These are phyloP conservation scores for Sesamia inferens DNA, from an alignment of 2,888 invertebrate species.

Conservation along the genomic window DNA sequence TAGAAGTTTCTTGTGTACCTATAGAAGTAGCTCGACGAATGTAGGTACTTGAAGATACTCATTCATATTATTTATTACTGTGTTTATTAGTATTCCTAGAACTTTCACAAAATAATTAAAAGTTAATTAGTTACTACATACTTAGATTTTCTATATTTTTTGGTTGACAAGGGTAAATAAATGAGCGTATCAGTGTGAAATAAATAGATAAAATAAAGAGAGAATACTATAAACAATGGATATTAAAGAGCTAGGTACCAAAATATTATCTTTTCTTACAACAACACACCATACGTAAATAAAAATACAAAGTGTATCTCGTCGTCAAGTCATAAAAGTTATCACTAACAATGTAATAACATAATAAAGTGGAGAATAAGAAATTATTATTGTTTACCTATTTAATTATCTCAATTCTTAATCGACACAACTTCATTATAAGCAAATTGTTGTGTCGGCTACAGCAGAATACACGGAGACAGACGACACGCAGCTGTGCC, in stretches of 20 bases:
- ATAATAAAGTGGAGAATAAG: constrained; percentile 39
- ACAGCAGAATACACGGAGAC: not conserved
- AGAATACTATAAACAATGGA: not conserved
- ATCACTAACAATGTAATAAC: constrained; percentile 33
- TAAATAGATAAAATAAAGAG: not conserved
- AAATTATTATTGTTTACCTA: constrained; percentile 17
- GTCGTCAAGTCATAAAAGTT: constrained; percentile 46
- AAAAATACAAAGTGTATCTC: constrained; percentile 34
- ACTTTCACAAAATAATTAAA: no score
- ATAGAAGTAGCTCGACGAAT: no score
- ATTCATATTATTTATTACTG: no score
- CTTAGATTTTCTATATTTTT: no score
- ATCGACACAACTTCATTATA: not conserved
- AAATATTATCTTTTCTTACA: not conserved
- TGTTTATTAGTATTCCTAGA: no score
- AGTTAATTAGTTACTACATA: no score
- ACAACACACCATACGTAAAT: not conserved
- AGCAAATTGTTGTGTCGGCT: not conserved
- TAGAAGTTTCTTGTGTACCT: no score
- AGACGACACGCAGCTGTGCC: not conserved
- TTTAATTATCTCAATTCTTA: constrained; percentile 15
- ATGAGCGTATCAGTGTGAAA: no score
- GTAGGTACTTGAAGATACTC: no score
- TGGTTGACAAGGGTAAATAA: no score
- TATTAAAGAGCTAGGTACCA: not conserved